Conservation (phyloP, 2,113 vertebrate genomes). For the Prochilodus magdalenae region DNA sequence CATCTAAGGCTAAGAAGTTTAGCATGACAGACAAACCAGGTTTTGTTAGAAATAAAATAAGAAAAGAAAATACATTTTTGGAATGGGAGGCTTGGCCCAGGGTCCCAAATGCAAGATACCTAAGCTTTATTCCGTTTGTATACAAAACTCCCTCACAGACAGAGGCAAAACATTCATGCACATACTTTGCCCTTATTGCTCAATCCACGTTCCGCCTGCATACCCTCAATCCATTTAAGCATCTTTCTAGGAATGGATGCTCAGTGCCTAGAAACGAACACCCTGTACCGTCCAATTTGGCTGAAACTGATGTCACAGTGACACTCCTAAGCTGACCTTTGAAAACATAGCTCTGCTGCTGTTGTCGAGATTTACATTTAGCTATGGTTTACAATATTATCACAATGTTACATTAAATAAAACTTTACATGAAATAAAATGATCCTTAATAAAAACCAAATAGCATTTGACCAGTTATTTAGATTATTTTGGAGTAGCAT, state of each 20-base stretch:
- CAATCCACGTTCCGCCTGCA: constrained; percentile 26
- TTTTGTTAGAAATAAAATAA: not conserved
- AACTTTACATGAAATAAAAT: too few relatives aligned
- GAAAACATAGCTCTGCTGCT: not conserved
- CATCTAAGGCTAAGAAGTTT: constrained; percentile 17
- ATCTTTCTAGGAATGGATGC: constrained; percentile 35
- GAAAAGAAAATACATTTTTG: not conserved
- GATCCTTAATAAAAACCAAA: too few relatives aligned
- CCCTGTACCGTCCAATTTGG: constrained; percentile 4
- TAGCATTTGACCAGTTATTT: too few relatives aligned
- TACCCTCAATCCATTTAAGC: constrained; percentile 21
- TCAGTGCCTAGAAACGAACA: not conserved
- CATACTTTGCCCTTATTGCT: not conserved
- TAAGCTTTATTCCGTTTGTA: constrained; percentile 9
- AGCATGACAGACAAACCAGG: not conserved
- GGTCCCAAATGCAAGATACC: not conserved
- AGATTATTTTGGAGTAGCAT: too few relatives aligned
- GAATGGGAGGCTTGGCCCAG: not conserved
- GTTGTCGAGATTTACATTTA: too few relatives aligned
- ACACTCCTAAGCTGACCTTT: constrained; percentile 26
- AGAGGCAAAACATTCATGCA: not conserved
- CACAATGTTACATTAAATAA: too few relatives aligned
- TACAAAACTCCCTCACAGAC: not conserved
- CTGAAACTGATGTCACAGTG: constrained; percentile 27
- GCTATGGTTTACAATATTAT: too few relatives aligned